Percentiles rank a stretch among this genome's conserved stretches.
Evolutionary conservation across 2,797 vertebrate genomes (phyloP).

Genomic region (Parambassis ranga): DNA sequence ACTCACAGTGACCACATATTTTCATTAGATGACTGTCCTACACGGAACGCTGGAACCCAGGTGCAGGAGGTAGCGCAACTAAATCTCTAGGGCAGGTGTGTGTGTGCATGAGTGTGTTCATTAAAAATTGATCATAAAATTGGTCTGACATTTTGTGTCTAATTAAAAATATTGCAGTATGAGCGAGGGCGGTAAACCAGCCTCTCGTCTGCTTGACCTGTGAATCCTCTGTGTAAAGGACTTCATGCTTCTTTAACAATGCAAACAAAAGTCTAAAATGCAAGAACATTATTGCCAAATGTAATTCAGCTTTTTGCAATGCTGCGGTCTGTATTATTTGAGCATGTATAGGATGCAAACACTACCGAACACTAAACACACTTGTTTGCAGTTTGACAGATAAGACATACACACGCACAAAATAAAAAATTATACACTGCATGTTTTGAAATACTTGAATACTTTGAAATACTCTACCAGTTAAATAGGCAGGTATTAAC

Average conservation of each 20-base stretch:
- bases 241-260: background rate
- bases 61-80: background rate
- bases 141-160: background rate
- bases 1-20: background rate
- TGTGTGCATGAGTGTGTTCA: background rate
- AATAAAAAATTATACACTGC: too few relatives aligned
- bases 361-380: too few relatives aligned
- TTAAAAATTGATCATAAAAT: background rate
- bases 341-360: background rate
- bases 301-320: background rate
- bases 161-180: background rate
- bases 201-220: background rate
- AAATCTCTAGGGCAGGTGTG: background rate
- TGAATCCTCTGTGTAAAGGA: background rate
- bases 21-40: background rate
- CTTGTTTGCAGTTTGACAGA: too few relatives aligned
- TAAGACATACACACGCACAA: too few relatives aligned
- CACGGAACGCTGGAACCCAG: background rate
- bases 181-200: background rate
- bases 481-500: too few relatives aligned
- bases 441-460: too few relatives aligned
- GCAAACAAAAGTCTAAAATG: background rate
- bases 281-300: constrained; percentile 1
- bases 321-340: background rate
- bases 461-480: too few relatives aligned